Percentiles rank a stretch among this genome's conserved stretches.
Conservation (phyloP, 2,888 invertebrate species). For the Andricus quercusramuli region DNA sequence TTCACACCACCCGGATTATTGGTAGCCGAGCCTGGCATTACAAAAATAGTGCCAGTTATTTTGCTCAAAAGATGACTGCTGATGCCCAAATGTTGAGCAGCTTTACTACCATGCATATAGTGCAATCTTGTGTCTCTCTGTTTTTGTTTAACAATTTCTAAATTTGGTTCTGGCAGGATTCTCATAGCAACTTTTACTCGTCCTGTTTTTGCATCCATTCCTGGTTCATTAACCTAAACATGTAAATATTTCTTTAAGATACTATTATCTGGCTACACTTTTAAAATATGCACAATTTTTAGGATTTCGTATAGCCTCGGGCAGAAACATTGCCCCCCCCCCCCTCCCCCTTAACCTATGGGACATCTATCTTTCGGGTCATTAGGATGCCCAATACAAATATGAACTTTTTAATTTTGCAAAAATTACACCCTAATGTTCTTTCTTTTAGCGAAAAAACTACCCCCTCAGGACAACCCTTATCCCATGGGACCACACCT, state of each 20-base stretch:
- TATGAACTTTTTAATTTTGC: too few species aligned
- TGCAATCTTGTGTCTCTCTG: constrained; percentile 72
- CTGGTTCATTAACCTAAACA: constrained; percentile 81
- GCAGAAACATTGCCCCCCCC: too few species aligned
- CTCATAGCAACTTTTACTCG: constrained; percentile 82
- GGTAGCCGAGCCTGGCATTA: constrained; percentile 80
- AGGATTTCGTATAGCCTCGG: too few species aligned
- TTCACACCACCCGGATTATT: constrained; percentile 77
- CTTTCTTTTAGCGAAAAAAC: too few species aligned
- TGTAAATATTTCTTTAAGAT: neutral
- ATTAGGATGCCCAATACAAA: too few species aligned
- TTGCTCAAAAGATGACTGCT: constrained; percentile 87
- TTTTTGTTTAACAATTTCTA: constrained; percentile 64
- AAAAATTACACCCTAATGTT: too few species aligned
- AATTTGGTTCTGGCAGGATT: constrained; percentile 80
- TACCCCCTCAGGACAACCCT: too few species aligned
- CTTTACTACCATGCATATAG: constrained; percentile 81
- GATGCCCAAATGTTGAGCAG: constrained; percentile 84
- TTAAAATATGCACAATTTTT: neutral
- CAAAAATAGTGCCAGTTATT: constrained; percentile 91
- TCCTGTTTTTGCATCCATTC: constrained; percentile 80
- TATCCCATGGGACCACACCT: too few species aligned
- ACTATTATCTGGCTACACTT: too few species aligned
- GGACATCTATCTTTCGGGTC: too few species aligned
- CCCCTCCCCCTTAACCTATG: too few species aligned